Base-by-base conservation (phyloP, 2,113 vertebrate genomes). In the Falcunculus frontatus region DNA sequence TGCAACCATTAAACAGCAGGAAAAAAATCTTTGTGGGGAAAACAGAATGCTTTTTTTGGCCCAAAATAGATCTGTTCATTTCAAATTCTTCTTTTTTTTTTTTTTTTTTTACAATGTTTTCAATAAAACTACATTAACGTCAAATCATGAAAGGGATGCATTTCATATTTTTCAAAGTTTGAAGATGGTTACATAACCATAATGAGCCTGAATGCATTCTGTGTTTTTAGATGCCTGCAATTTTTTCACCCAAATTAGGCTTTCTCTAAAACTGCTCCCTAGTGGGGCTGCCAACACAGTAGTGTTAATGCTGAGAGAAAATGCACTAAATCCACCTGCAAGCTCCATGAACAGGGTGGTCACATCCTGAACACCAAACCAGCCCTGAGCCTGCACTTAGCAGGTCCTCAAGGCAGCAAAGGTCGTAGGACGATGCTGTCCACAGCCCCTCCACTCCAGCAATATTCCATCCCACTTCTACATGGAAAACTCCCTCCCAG, bases 211-310 rank as follows among this genome's bases (percentile, higher is more conserved):
- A 84, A 75, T 4, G 11, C 37, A 53, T 90, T 73, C 73, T 0
- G 2, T 93, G 87, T 64, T 94, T 87, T 93, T 3, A 79, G 82
- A 69, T 32, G 72, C 49, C 85, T 93, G 92, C 37, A 49, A 62
- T 57, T 79, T 90, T 89, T 90, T 73, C 94, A 91, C 94, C 65
- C 70, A 90, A 82, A 87, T 85, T 73, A 93, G 41, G n/a, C 53
- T 85, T 85, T 69, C 67, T 85, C 78, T 88, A 55, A 88, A 89
- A 79, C 47, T 14, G 8, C 70, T 93, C 67, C 78, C 91, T 62
- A 33, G 70, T 56, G 41, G 41, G 79, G 62, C 65, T 89, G 92
- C 87, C 95, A 89, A 33, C 49, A 79, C 20, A 33, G 77, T 6
- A 18, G 50, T 11, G 72, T 47, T 67, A 47, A 39, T 1, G 1